A percentile compares a stretch with the other conserved stretches of the same genome.
Conservation (phyloP, 2,113 vertebrate genomes). For the Oceanodroma tethys region DNA sequence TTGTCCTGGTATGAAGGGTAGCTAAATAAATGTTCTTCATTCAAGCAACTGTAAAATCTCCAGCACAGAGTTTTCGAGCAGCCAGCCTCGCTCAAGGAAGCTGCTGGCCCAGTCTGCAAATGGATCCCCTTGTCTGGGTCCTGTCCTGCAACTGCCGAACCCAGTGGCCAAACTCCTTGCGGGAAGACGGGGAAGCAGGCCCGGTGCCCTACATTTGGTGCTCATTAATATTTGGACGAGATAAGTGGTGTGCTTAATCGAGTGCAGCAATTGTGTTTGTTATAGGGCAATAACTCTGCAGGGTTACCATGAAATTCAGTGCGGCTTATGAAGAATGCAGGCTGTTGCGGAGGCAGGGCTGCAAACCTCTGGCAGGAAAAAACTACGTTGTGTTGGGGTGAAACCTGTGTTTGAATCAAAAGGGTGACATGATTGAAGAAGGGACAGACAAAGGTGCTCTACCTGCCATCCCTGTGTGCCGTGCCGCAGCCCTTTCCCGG, state of each 20-base stretch:
- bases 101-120: background rate
- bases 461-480: fast-evolving
- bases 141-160: background rate
- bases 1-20: background rate
- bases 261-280: background rate
- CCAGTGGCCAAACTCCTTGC: background rate
- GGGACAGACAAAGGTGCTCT: background rate
- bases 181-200: background rate
- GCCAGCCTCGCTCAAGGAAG: background rate
- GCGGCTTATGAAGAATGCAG: background rate
- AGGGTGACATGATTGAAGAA: background rate
- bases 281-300: background rate
- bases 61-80: background rate
- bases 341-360: background rate
- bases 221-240: background rate
- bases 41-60: background rate
- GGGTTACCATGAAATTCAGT: background rate
- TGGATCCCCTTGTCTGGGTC: background rate
- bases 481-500: background rate
- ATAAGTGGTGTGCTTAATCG: background rate
- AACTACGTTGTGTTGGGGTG: background rate
- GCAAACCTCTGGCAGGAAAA: background rate
- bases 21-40: background rate
- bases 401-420: background rate
- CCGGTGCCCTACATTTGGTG: background rate